A percentile compares a stretch with the other conserved stretches of the same genome.
These are phyloP conservation scores for Nibea coibor DNA, from an alignment of 2,113 vertebrate species.

Conservation along the genomic window DNA sequence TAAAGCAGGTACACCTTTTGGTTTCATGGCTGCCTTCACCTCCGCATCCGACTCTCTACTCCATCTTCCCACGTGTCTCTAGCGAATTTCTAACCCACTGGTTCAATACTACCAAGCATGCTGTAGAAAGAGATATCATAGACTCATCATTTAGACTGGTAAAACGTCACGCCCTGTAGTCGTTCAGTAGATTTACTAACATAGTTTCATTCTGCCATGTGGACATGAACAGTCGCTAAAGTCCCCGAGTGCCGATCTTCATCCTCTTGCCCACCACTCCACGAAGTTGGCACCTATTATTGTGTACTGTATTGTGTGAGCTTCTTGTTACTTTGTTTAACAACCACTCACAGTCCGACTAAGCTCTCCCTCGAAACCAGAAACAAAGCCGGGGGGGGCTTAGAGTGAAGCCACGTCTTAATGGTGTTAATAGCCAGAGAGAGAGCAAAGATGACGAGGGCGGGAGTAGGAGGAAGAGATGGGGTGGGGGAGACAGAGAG, in stretches of 20 bases:
- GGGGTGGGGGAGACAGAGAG: neutral
- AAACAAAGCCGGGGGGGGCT: slow-evolving; percentile 68
- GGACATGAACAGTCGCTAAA: slow-evolving; percentile 37
- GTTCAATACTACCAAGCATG: slow-evolving; percentile 58
- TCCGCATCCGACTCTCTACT: slow-evolving; percentile 15
- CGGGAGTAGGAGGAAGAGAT: slow-evolving; percentile 23
- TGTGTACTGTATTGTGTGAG: slow-evolving; percentile 53
- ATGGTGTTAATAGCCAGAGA: slow-evolving; percentile 62
- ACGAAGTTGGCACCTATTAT: slow-evolving; percentile 58
- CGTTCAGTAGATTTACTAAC: slow-evolving; percentile 59
- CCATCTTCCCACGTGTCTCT: slow-evolving; percentile 24
- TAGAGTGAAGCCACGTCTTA: slow-evolving; percentile 68
- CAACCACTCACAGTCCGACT: slow-evolving; percentile 62
- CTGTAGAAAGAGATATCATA: slow-evolving; percentile 47
- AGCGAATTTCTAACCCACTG: slow-evolving; percentile 34
- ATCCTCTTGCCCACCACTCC: slow-evolving; percentile 45
- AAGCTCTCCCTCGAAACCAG: slow-evolving; percentile 61
- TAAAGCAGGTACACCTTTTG: slow-evolving; percentile 89
- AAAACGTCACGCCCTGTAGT: slow-evolving; percentile 6
- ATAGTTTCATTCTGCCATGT: slow-evolving; percentile 29
- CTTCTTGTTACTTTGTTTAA: slow-evolving; percentile 56
- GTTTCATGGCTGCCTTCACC: slow-evolving; percentile 54
- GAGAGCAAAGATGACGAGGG: slow-evolving; percentile 14
- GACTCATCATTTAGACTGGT: slow-evolving; percentile 15
- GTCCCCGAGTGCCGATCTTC: slow-evolving; percentile 34